Conservation (phyloP, 2,113 vertebrate genomes). For the Salminus brasiliensis region DNA sequence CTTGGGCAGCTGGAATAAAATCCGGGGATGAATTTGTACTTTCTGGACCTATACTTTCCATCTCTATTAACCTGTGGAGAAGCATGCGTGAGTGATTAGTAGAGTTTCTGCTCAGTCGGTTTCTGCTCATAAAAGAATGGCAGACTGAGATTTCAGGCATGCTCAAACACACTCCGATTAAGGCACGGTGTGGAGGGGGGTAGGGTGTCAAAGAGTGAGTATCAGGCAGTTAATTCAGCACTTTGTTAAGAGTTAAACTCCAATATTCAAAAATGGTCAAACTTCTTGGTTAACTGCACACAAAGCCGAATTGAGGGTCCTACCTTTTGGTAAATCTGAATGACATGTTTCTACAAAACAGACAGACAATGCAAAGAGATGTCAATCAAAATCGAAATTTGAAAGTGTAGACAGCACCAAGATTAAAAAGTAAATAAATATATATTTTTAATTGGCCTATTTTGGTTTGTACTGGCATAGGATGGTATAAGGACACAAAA, state of each 20-base stretch:
- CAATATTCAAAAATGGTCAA: conserved; percentile 4
- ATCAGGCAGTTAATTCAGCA: conserved; percentile 83
- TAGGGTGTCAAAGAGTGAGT: conserved; percentile 68
- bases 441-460: no score
- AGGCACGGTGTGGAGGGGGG: no score
- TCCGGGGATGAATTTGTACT: no score
- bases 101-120: conserved; percentile 19
- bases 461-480: no score
- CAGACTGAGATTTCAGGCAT: conserved; percentile 49
- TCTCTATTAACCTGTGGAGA: no score
- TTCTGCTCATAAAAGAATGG: conserved; percentile 27
- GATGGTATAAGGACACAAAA: no score
- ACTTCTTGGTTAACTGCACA: conserved; percentile 73
- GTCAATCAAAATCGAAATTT: conserved; percentile 73
- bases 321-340: conserved; percentile 99
- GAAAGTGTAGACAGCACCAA: conserved; percentile 61
- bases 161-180: conserved; percentile 45
- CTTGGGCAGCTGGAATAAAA: no score
- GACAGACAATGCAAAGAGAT: conserved; percentile 87
- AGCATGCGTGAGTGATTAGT: conserved; percentile 61
- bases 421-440: not conserved
- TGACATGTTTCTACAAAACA: conserved; percentile 99
- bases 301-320: conserved; percentile 81
- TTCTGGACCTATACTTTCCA: no score
- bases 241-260: conserved; percentile 75